phyloP scores from a whole-genome alignment of 2,113 vertebrate genomes.

The Chaenocephalus aceratus region DNA sequence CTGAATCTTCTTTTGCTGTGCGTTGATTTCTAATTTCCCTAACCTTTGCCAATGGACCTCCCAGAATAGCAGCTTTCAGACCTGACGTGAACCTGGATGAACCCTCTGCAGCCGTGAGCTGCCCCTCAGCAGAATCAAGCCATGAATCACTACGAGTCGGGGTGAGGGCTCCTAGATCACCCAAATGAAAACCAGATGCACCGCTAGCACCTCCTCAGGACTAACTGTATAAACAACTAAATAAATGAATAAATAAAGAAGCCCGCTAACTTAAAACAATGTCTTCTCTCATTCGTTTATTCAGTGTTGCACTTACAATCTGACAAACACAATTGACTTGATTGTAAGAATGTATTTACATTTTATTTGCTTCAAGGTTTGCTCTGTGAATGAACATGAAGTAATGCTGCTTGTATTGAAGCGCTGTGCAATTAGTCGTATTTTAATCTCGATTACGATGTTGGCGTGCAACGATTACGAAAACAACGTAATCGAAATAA shows the following conservation, averaged over 20 bases:
- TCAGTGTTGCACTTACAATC: not conserved
- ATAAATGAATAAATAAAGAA: slow-evolving; percentile 31
- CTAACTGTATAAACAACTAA: slow-evolving; percentile 47
- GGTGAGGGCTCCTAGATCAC: slow-evolving; percentile 69
- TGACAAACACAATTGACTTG: not conserved
- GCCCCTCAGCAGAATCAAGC: slow-evolving; percentile 70
- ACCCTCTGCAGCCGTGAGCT: slow-evolving; percentile 71
- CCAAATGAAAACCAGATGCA: slow-evolving; percentile 78
- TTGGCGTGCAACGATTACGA: too few relatives aligned
- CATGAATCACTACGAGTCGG: slow-evolving; percentile 76
- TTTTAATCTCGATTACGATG: too few relatives aligned
- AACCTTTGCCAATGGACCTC: slow-evolving; percentile 43
- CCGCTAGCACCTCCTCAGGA: slow-evolving; percentile 55
- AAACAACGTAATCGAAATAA: too few relatives aligned
- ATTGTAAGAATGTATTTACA: not conserved
- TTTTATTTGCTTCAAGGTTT: not conserved
- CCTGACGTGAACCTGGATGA: slow-evolving; percentile 77
- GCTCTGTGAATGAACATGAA: not conserved
- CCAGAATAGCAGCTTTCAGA: slow-evolving; percentile 55
- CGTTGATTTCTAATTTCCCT: slow-evolving; percentile 5
- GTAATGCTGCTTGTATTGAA: not conserved
- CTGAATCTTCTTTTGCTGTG: slow-evolving; percentile 3
- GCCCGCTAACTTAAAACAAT: slow-evolving; percentile 6
- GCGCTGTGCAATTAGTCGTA: too few relatives aligned
- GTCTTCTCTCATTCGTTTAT: slow-evolving; percentile 14